Evolutionary conservation across 2,888 invertebrate genomes (phyloP).

Genomic region (Notodonta ziczac): DNA sequence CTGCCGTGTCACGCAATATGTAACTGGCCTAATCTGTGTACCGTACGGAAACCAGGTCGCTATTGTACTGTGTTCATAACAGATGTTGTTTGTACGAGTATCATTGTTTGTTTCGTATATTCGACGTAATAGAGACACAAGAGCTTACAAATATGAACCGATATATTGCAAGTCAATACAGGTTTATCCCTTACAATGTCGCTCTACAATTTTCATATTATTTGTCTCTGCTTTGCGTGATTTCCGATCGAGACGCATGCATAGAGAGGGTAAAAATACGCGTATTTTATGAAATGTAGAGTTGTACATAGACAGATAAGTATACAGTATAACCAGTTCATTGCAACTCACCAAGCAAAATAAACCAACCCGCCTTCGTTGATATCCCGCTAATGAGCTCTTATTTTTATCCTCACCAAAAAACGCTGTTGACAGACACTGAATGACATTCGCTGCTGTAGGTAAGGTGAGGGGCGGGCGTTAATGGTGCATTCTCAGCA

Average conservation of each 20-base stretch:
- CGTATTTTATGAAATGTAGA: too few species aligned
- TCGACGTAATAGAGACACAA: background rate
- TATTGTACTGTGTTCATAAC: conserved; percentile 29
- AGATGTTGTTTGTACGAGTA: background rate
- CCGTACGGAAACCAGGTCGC: conserved; percentile 16
- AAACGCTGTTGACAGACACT: conserved; percentile 65
- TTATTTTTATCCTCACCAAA: conserved; percentile 67
- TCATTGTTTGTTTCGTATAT: background rate
- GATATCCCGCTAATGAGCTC: conserved; percentile 74
- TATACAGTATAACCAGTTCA: background rate
- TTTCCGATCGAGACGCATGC: too few species aligned
- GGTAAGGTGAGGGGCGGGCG: conserved; percentile 71
- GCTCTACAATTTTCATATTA: too few species aligned
- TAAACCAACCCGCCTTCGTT: conserved; percentile 44
- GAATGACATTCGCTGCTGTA: conserved; percentile 80
- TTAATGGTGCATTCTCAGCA: conserved; percentile 74
- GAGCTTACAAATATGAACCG: too few species aligned
- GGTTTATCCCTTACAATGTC: too few species aligned
- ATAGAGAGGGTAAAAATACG: too few species aligned
- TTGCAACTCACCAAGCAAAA: conserved; percentile 27
- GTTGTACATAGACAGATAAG: too few species aligned
- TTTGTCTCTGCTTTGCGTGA: too few species aligned
- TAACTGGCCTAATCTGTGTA: conserved; percentile 55
- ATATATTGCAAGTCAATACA: too few species aligned
- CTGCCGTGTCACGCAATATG: conserved; percentile 50